Evolutionary conservation across 2,888 invertebrate genomes (phyloP).

Genomic region (Alentia gelatinosa): DNA sequence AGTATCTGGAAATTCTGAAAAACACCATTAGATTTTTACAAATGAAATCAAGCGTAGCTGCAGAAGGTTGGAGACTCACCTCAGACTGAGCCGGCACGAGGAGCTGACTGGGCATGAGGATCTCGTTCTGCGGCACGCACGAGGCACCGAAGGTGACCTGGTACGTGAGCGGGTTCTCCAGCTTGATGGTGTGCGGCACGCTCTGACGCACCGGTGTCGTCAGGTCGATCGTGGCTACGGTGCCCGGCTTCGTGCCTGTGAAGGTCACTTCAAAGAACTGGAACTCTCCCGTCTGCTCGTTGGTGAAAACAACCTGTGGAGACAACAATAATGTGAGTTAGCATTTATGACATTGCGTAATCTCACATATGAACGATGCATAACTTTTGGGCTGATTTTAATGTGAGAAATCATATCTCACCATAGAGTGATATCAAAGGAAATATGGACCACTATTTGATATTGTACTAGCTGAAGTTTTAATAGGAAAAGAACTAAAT

Average conservation of each 20-base stretch:
- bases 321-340: no score
- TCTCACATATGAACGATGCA: no score
- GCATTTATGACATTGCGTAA: no score
- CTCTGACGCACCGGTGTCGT: conserved; percentile 79
- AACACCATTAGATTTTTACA: no score
- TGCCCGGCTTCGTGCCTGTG: conserved; percentile 75
- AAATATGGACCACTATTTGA: no score
- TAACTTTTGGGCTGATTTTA: no score
- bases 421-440: no score
- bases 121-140: conserved; percentile 74
- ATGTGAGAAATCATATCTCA: no score
- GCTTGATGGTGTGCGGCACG: conserved; percentile 74
- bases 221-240: conserved; percentile 75
- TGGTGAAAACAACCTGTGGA: conserved; percentile 78
- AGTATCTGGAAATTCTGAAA: no score
- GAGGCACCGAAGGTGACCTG: conserved; percentile 75
- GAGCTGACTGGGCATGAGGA: conserved; percentile 78
- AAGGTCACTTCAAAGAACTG: conserved; percentile 79
- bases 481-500: no score
- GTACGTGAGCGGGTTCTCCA: conserved; percentile 78
- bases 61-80: conserved; percentile 72
- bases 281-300: conserved; percentile 79
- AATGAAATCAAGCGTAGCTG: not conserved
- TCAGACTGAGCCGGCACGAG: conserved; percentile 77
- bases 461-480: no score